These are phyloP conservation scores for Rattus rattus DNA, from an alignment of 2,113 vertebrate genomes.

Conservation along the genomic window DNA sequence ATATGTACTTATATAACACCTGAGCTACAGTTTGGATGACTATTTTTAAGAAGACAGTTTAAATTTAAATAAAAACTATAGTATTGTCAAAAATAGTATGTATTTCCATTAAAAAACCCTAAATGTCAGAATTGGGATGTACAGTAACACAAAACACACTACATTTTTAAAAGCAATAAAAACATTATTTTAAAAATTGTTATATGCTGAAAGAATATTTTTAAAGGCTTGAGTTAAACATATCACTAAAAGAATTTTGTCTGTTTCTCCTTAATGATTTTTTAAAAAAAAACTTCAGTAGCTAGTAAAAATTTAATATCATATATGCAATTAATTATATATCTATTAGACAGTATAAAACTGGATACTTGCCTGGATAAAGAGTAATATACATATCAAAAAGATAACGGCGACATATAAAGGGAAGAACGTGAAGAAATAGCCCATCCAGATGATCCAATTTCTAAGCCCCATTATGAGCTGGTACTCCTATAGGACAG, in stretches of 20 bases:
- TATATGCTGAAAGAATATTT: conserved; percentile 36
- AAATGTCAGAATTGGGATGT: neutral
- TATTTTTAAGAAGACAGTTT: neutral
- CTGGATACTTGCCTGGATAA: conserved; percentile 89
- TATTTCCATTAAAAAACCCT: conserved; percentile 28
- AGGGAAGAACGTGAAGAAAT: conserved; percentile 96
- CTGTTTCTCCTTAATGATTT: neutral
- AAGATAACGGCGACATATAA: conserved; percentile 93
- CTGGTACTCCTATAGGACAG: conserved; percentile 94
- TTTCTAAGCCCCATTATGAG: conserved; percentile 97
- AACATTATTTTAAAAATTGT: neutral
- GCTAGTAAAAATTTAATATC: neutral
- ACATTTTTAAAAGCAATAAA: conserved; percentile 24
- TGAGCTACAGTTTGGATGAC: neutral
- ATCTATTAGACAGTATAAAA: neutral
- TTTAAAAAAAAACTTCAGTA: conserved; percentile 26
- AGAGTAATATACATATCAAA: conserved; percentile 93
- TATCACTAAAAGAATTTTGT: conserved; percentile 26
- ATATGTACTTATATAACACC: neutral
- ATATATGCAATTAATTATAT: neutral
- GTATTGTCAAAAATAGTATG: neutral
- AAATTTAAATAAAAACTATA: neutral
- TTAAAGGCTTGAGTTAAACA: conserved; percentile 9
- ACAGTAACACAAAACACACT: neutral
- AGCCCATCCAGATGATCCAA: conserved; percentile 96